Conservation (phyloP, 2,113 vertebrate species). For the Coreoperca whiteheadi region DNA sequence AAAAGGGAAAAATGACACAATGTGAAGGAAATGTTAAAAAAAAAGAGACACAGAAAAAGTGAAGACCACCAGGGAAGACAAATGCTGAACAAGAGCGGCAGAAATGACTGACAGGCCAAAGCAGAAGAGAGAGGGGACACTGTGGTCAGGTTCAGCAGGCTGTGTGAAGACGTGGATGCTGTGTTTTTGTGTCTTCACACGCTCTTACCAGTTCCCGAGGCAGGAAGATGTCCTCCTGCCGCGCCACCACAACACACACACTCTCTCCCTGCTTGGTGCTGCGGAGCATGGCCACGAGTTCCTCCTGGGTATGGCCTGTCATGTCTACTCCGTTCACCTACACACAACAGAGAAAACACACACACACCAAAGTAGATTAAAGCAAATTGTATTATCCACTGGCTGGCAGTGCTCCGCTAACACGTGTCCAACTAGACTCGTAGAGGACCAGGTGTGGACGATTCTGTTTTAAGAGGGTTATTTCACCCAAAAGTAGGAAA, state of each 20-base stretch:
- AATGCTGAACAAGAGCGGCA: background rate
- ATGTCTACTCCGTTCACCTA: constrained; percentile 96
- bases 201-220: constrained; percentile 92
- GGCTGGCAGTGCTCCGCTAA: constrained; percentile 17
- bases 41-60: background rate
- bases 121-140: background rate
- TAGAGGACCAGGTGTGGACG: constrained; percentile 1
- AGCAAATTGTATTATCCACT: constrained; percentile 36
- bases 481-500: background rate
- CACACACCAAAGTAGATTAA: constrained; percentile 34
- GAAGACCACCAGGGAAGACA: background rate
- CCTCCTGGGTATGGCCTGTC: constrained; percentile 91
- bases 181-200: background rate
- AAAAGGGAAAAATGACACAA: constrained; percentile 29
- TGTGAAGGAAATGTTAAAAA: constrained; percentile 35
- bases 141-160: background rate
- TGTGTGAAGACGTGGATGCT: constrained; percentile 5
- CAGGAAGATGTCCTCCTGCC: constrained; percentile 92
- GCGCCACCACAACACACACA: constrained; percentile 88
- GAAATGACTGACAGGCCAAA: constrained; percentile 10
- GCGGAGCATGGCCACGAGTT: constrained; percentile 94
- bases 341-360: constrained; percentile 13
- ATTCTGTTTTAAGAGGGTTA: background rate
- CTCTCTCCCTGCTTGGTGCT: constrained; percentile 95
- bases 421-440: background rate